Evolutionary conservation across 2,888 invertebrate species (phyloP).

Genomic region (Microctonus hyperodae): DNA sequence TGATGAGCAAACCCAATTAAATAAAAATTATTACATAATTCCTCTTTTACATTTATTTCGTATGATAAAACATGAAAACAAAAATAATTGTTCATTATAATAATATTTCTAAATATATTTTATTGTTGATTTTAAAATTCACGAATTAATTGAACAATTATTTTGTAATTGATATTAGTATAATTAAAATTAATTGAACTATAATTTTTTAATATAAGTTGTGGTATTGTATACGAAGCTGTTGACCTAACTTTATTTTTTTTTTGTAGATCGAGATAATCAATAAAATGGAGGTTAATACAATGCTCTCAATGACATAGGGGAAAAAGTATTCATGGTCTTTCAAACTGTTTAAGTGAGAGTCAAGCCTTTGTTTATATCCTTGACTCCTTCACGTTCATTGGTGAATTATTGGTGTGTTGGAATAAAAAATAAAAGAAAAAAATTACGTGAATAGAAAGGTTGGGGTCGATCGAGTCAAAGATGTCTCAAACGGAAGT

Average conservation of each 20-base stretch:
- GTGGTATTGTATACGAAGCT: too few species aligned
- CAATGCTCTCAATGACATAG: not conserved
- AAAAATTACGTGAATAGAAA: not conserved
- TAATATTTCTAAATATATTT: too few species aligned
- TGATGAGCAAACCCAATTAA: constrained; percentile 25
- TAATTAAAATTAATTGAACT: too few species aligned
- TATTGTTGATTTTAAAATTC: too few species aligned
- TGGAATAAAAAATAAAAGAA: not conserved
- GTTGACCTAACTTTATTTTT: not conserved
- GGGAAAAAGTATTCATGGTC: not conserved
- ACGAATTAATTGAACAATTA: too few species aligned
- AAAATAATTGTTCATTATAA: not conserved
- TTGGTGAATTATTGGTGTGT: not conserved
- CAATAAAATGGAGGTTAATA: not conserved
- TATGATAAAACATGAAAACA: not conserved
- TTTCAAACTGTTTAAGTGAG: not conserved
- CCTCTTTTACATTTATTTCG: constrained; percentile 20
- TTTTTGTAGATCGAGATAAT: not conserved
- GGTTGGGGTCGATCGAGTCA: not conserved
- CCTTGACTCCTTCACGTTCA: not conserved
- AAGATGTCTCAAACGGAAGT: not conserved
- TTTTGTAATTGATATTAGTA: too few species aligned
- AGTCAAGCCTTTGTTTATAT: not conserved
- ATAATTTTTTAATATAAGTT: too few species aligned
- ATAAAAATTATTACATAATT: constrained; percentile 29